Percentiles rank a stretch among this genome's conserved stretches.
phyloP scores from a whole-genome alignment of 2,888 invertebrate genomes.

The Hyppa rectilinea region DNA sequence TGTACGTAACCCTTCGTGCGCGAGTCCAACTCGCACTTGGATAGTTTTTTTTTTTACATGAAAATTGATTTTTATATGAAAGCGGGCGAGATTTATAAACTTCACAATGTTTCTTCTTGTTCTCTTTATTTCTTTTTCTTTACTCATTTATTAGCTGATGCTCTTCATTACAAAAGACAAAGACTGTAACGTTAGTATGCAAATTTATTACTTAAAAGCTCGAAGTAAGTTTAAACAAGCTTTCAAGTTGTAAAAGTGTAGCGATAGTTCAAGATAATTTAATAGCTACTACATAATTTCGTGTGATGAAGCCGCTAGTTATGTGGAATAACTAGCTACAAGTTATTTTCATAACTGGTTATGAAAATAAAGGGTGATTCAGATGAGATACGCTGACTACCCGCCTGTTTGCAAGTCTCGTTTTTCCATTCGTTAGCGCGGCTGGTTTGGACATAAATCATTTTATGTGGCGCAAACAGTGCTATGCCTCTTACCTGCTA shows the following conservation, averaged over 20 bases:
- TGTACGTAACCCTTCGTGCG: too few relatives aligned
- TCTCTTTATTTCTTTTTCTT: neutral
- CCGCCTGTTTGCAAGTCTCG: constrained; percentile 16
- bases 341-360: constrained; percentile 19
- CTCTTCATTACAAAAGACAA: neutral
- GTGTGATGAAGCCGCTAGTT: constrained; percentile 5
- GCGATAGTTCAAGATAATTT: constrained; percentile 11
- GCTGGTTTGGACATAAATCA: constrained; percentile 54
- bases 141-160: neutral
- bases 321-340: neutral
- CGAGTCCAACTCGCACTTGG: too few relatives aligned
- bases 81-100: neutral
- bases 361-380: constrained; percentile 14
- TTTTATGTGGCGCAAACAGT: constrained; percentile 18
- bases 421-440: constrained; percentile 49
- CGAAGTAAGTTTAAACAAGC: neutral
- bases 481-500: neutral
- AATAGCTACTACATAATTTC: too few relatives aligned
- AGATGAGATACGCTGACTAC: constrained; percentile 6
- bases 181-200: neutral
- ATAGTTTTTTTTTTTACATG: too few relatives aligned
- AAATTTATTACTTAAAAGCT: neutral
- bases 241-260: neutral
- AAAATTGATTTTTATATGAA: too few relatives aligned
- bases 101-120: neutral